Evolutionary conservation across 2,797 vertebrate species (phyloP).

Genomic region (Garrulus glandarius): DNA sequence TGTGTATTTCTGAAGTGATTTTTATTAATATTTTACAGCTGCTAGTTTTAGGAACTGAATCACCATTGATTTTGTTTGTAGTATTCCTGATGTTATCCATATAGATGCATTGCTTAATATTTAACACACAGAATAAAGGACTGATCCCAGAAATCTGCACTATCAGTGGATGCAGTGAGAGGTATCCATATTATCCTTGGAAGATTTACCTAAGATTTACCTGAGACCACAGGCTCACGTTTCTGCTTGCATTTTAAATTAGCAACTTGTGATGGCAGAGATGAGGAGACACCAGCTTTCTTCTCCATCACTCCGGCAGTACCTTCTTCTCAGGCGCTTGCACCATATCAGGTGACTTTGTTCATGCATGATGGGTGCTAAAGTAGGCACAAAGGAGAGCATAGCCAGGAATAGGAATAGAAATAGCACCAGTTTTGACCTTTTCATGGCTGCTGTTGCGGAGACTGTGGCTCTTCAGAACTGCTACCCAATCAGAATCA

Average conservation of each 20-base stretch:
- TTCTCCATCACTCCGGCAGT: neutral
- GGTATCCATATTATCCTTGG: neutral
- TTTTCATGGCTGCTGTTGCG: accelerated
- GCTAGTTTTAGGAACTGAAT: neutral
- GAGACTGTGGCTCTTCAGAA: neutral
- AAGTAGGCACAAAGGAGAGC: neutral
- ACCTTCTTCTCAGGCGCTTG: accelerated
- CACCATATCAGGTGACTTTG: neutral
- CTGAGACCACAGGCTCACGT: accelerated
- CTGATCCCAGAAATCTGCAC: neutral
- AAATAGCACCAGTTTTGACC: accelerated
- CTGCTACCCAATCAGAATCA: neutral
- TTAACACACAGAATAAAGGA: neutral
- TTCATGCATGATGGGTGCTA: accelerated
- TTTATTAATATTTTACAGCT: neutral
- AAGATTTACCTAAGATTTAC: neutral
- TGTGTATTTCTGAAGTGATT: neutral
- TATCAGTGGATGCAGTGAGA: accelerated
- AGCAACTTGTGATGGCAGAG: neutral
- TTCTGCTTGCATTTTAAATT: neutral
- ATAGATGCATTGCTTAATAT: neutral
- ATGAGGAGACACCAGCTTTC: neutral
- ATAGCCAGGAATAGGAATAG: neutral
- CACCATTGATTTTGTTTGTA: neutral
- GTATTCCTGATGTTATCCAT: neutral